phyloP scores from a whole-genome alignment of 2,888 invertebrate species.

The Rhopalosiphum nymphaeae region DNA sequence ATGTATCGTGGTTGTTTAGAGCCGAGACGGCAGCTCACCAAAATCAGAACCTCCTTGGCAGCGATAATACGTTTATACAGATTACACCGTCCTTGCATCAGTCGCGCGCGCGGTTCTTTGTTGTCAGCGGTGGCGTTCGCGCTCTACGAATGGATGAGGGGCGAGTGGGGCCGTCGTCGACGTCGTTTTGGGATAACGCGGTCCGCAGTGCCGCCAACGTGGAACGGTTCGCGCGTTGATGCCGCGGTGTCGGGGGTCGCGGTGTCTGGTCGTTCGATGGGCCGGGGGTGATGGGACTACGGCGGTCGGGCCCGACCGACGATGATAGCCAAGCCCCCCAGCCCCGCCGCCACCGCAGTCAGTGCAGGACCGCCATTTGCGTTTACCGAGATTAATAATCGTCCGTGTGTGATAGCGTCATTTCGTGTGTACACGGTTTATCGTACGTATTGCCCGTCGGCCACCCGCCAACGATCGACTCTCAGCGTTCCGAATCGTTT shows the following conservation, averaged over 20 bases:
- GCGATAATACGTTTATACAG: background rate
- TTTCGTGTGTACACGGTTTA: constrained; percentile 47
- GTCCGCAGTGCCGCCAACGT: constrained; percentile 41
- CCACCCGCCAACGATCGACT: background rate
- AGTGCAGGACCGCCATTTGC: constrained; percentile 60
- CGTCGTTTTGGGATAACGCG: constrained; percentile 35
- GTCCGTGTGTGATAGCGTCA: constrained; percentile 65
- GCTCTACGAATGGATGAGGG: background rate
- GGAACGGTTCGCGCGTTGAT: background rate
- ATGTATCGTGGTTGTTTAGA: background rate
- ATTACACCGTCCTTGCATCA: constrained; percentile 14
- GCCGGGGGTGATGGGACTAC: background rate
- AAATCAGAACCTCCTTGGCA: constrained; percentile 32
- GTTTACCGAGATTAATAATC: constrained; percentile 63
- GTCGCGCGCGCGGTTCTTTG: constrained; percentile 51
- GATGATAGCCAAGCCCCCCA: constrained; percentile 53
- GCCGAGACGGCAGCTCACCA: background rate
- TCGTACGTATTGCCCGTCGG: background rate
- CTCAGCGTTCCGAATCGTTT: background rate
- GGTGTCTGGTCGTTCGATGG: background rate
- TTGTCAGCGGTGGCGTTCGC: constrained; percentile 42
- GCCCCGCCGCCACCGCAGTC: constrained; percentile 2
- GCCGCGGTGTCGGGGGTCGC: constrained; percentile 5
- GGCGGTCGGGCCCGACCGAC: constrained; percentile 58
- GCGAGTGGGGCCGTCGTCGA: background rate